phyloP scores from a whole-genome alignment of 2,797 vertebrate species.

The Sebastes vulpes region DNA sequence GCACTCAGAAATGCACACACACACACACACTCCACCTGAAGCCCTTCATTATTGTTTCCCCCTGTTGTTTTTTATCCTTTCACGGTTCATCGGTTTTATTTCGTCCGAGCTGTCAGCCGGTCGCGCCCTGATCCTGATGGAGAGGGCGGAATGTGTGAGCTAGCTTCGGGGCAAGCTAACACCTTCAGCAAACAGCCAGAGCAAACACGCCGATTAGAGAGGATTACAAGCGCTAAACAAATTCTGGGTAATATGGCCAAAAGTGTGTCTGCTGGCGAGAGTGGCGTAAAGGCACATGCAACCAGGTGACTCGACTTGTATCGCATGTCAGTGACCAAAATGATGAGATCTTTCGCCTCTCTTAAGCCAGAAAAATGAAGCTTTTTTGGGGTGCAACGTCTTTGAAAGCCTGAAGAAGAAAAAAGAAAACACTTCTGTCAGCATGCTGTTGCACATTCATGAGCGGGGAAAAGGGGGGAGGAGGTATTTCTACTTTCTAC shows the following conservation, averaged over 20 bases:
- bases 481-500: conserved; percentile 43
- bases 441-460: conserved; percentile 36
- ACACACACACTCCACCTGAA: conserved; percentile 44
- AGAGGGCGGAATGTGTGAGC: conserved; percentile 50
- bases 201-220: conserved; percentile 81
- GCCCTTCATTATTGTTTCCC: conserved; percentile 36
- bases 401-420: background rate
- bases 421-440: conserved; percentile 14
- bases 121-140: conserved; percentile 39
- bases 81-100: conserved; percentile 41
- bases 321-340: conserved; percentile 8
- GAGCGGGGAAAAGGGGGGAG: conserved; percentile 17
- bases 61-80: conserved; percentile 32
- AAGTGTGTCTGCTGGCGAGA: background rate
- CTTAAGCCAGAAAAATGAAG: background rate
- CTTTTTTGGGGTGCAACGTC: background rate
- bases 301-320: conserved; percentile 1
- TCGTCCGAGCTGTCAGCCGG: conserved; percentile 46
- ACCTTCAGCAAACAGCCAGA: conserved; percentile 79
- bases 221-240: conserved; percentile 77
- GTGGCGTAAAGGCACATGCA: background rate
- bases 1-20: background rate
- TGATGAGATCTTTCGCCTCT: background rate
- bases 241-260: conserved; percentile 43
- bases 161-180: conserved; percentile 55